Evolutionary conservation across 2,888 invertebrate genomes (phyloP), one percentile per base, ranked within the genome.

Genomic region (Caenorhabditis macrosperma): DNA sequence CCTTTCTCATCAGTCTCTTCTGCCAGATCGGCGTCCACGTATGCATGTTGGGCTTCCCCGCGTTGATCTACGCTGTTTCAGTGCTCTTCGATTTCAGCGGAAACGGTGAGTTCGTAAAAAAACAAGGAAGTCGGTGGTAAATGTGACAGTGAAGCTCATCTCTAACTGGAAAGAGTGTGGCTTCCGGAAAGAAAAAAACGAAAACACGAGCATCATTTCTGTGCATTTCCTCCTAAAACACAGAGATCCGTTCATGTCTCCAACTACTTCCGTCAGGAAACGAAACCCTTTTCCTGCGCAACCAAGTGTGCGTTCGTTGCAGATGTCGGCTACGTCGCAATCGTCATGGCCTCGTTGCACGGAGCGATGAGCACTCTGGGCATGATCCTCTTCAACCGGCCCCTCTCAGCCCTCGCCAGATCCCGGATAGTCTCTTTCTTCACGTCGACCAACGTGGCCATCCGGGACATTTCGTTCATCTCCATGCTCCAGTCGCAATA

Each of bases 361-460:
- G 77, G 77, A 20, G 66, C 66, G 6, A 77, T 77, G 77, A 64
- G 69, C 59, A 77, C 77, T 0, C 54, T 77, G 6, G 69, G 64
- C 15, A 77, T 77, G 77, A 33, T 77, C 35, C 10, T 71, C 24
- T 71, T 69, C 44, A 77, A 77, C 26, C 44, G 55, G n/a, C 69
- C 77, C 2, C 38, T 77, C 20, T 72, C 44, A 38, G 63, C 55
- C 7, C 30, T 61, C 0, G 57, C 57, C 26, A n/a, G 15, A 15
- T 38, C 46, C 28, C 33, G 12, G 22, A 64, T 72, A n/a, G 28
- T 33, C 17, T 15, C 30, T 5, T 0, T 71, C 9, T 71, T 61
- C 46, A 38, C 54, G 9, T n/a, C 61, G 1, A 61, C 52, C 30
- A 71, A 71, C 26, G 54, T 71, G 5, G 20, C 52, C 10, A 3